A percentile compares a stretch with the other conserved stretches of the same genome.
These are phyloP conservation scores for Marmota monax DNA, from an alignment of 2,113 vertebrate genomes.

Conservation along the genomic window DNA sequence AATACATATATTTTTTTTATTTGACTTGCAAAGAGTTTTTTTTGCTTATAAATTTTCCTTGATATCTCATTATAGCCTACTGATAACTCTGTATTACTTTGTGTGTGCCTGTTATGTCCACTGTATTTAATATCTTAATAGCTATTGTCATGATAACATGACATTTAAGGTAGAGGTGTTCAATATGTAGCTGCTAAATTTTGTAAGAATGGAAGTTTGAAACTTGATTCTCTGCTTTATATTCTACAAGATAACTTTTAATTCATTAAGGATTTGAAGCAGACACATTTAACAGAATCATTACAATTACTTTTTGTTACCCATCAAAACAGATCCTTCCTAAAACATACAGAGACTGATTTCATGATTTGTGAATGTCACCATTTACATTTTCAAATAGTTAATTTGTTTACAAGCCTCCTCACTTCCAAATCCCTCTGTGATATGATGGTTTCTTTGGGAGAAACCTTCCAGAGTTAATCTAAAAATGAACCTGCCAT, in stretches of 20 bases:
- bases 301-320: not conserved
- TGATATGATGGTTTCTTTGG: not conserved
- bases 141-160: no score
- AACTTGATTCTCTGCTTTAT: not conserved
- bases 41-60: slow-evolving; percentile 37
- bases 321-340: not conserved
- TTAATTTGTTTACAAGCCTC: not conserved
- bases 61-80: not conserved
- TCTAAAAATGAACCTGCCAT: slow-evolving; percentile 10
- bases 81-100: slow-evolving; percentile 15
- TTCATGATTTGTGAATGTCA: slow-evolving; percentile 9
- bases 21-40: slow-evolving; percentile 58
- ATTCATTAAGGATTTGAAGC: slow-evolving; percentile 18
- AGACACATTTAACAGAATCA: not conserved
- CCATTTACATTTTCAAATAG: slow-evolving; percentile 10
- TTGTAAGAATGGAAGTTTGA: not conserved
- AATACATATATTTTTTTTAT: not conserved
- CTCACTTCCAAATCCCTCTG: not conserved
- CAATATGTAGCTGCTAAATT: not conserved
- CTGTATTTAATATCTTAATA: not conserved
- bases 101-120: not conserved
- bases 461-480: slow-evolving; percentile 24
- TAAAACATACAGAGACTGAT: not conserved
- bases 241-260: not conserved
- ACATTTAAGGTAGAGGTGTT: no score